A percentile compares a stretch with the other conserved stretches of the same genome.
Conservation (phyloP, 2,113 vertebrate genomes). For the Lagopus muta region DNA sequence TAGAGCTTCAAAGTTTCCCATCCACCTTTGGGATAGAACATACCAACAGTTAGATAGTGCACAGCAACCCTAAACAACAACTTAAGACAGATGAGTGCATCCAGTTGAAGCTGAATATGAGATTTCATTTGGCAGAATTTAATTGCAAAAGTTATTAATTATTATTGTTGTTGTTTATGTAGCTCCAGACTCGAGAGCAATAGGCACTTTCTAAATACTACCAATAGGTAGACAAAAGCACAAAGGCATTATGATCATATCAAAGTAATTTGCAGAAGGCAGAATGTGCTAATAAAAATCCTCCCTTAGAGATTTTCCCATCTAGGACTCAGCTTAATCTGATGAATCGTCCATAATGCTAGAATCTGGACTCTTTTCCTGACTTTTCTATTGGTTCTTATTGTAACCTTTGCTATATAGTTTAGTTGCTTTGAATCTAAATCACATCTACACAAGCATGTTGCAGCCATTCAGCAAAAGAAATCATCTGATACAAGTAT, state of each 20-base stretch:
- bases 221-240: background rate
- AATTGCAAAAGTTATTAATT: slow-evolving; percentile 66
- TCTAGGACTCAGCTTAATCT: background rate
- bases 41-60: background rate
- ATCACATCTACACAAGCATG: background rate
- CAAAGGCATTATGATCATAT: background rate
- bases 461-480: background rate
- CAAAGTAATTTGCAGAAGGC: slow-evolving; percentile 38
- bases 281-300: slow-evolving; percentile 43
- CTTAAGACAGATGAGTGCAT: slow-evolving; percentile 28
- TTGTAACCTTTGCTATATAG: background rate
- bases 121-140: slow-evolving; percentile 43
- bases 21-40: slow-evolving; percentile 9
- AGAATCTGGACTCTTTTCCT: background rate
- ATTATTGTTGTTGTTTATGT: slow-evolving; percentile 37
- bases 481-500: background rate
- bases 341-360: background rate
- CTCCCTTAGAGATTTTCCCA: background rate
- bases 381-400: background rate
- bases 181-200: slow-evolving; percentile 22
- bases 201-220: slow-evolving; percentile 30
- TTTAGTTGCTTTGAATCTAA: background rate
- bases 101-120: slow-evolving; percentile 32
- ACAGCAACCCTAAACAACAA: slow-evolving; percentile 19
- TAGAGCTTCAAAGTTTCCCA: slow-evolving; percentile 35